Evolutionary conservation across 2,797 vertebrate genomes (phyloP), one percentile per base, ranked within the genome.

Genomic region (Taeniopygia guttata): DNA sequence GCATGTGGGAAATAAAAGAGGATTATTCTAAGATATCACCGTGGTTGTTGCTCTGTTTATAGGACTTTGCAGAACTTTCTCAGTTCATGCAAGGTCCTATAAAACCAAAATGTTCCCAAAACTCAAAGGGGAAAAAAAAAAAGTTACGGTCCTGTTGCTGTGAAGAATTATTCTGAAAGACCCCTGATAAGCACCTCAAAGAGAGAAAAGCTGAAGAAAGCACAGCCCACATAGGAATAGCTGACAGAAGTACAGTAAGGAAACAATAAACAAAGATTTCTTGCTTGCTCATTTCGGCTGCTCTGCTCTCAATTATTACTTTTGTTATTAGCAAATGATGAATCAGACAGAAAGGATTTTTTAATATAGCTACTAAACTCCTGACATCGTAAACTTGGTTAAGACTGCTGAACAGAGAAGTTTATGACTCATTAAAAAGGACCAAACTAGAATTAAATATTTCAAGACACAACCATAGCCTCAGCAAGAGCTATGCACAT

Each of bases 1-100:
- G 30, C 30, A 74, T 29, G 46, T 54, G 64, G n/a, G 72, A 95
- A 93, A 93, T 77, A 87, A 76, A 91, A 88, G n/a, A 69, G 51
- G 70, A 93, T 79, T 95, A 88, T 60, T 87, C 45, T 55, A 79
- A 90, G 66, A 52, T 79, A 51, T 73, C 55, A 73, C 23, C 17
- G 3, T 56, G 74, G 26, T 34, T 93, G 74, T 59, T 84, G 86
- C 52, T 63, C 51, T 27, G 84, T 91, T 38, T 38, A 38, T 38
- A 38, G 11, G 36, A 38, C 36, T 36, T 38, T 38, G 36, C 36
- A 38, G 36, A 38, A 38, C 36, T 38, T 38, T 55, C 59, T 84
- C 1, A 0, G 43, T 82, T 92, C 88, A 76, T 16, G 13, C 12
- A 49, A 90, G 38, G 63, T 89, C 42, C 60, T 82, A 63, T 20